A percentile compares a stretch with the other conserved stretches of the same genome.
These are phyloP conservation scores for Leptopilina clavipes DNA, from an alignment of 1,140 invertebrate species.

Conservation along the genomic window DNA sequence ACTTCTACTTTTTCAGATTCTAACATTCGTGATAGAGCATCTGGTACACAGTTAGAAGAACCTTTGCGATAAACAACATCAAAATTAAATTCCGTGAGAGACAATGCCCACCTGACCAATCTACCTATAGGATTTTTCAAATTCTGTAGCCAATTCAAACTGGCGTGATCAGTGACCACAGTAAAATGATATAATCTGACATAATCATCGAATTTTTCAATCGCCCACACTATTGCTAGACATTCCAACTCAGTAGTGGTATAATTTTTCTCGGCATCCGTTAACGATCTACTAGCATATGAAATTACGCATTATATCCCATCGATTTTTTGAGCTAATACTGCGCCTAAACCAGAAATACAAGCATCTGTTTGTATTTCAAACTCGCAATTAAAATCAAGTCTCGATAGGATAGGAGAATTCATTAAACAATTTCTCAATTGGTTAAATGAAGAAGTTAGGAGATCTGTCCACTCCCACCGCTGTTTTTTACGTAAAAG, in stretches of 20 bases:
- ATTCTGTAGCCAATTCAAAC: slow-evolving; percentile 72
- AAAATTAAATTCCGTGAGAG: no score
- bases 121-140: slow-evolving; percentile 44
- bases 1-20: not conserved
- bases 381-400: no score
- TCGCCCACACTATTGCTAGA: no score
- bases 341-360: slow-evolving; percentile 40
- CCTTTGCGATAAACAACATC: no score
- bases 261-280: slow-evolving; percentile 31
- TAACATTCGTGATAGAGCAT: slow-evolving; percentile 26
- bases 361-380: not conserved
- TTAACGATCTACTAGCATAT: slow-evolving; percentile 28
- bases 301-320: slow-evolving; percentile 25
- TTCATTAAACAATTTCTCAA: no score
- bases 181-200: slow-evolving; percentile 51
- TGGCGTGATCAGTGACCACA: slow-evolving; percentile 74
- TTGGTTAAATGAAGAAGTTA: no score
- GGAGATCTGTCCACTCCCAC: no score
- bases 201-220: no score
- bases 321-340: slow-evolving; percentile 39
- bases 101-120: no score
- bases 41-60: not conserved
- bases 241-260: not conserved
- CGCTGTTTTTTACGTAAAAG: no score
- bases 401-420: no score